A percentile compares a stretch with the other conserved stretches of the same genome.
Conservation (phyloP, 2,113 vertebrate genomes). For the Poeciliopsis prolifica region DNA sequence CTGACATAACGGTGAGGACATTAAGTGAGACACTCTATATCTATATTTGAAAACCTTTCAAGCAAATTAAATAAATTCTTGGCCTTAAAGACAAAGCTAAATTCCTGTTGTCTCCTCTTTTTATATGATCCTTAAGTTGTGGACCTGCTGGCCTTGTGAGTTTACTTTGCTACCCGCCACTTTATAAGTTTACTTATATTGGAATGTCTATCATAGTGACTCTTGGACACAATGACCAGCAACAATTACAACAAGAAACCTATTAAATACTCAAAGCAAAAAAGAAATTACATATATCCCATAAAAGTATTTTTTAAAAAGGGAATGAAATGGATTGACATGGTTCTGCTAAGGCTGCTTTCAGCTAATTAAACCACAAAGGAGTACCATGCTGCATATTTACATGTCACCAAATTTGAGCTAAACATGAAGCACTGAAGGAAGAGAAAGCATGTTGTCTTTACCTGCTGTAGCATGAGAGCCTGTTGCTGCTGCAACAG, state of each 20-base stretch:
- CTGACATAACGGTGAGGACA: no score
- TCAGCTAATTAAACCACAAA: no score
- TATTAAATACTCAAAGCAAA: no score
- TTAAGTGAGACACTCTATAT: neutral
- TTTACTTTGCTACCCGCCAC: no score
- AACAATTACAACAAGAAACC: no score
- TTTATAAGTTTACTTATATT: no score
- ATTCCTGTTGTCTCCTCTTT: neutral
- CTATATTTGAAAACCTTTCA: neutral
- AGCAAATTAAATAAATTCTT: neutral
- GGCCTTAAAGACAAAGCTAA: neutral
- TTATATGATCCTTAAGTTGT: neutral
- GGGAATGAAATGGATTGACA: neutral
- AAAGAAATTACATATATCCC: no score
- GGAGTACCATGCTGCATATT: no score
- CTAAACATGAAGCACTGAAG: neutral
- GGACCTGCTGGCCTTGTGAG: no score
- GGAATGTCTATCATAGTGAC: no score
- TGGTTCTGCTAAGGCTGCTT: neutral
- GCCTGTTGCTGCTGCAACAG: constrained; percentile 98
- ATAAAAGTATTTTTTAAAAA: neutral
- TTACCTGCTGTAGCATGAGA: constrained; percentile 98
- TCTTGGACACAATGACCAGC: no score
- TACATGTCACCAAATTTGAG: neutral
- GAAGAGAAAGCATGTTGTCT: constrained; percentile 13